phyloP scores from a whole-genome alignment of 2,113 vertebrate genomes.

The Oryzias javanicus region DNA sequence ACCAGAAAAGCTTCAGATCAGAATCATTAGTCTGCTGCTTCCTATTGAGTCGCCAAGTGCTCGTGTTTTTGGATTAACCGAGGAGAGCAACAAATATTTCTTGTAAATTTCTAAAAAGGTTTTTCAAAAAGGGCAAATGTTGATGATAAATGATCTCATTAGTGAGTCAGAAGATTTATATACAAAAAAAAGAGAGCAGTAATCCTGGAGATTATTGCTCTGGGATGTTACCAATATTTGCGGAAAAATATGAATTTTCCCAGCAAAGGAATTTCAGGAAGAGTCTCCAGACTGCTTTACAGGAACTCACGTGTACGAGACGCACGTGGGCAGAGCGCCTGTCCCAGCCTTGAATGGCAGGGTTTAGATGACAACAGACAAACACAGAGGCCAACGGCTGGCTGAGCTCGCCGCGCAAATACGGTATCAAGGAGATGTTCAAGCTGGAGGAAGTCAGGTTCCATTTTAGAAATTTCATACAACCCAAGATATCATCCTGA shows the following conservation, averaged over 20 bases:
- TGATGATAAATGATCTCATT: too few relatives aligned
- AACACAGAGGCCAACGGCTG: not conserved
- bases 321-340: not conserved
- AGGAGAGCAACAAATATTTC: not conserved
- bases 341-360: not conserved
- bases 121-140: not conserved
- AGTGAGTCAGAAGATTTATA: too few relatives aligned
- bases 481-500: too few relatives aligned
- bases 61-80: not conserved
- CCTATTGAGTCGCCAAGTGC: not conserved
- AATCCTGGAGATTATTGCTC: too few relatives aligned
- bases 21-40: slow-evolving; percentile 8
- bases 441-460: too few relatives aligned
- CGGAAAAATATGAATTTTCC: not conserved
- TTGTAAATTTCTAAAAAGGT: not conserved
- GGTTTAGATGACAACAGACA: not conserved
- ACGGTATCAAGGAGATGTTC: not conserved
- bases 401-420: not conserved
- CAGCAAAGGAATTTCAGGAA: not conserved
- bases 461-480: too few relatives aligned
- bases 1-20: not conserved
- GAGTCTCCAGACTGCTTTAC: not conserved
- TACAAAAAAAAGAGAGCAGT: too few relatives aligned
- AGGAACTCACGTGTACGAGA: not conserved
- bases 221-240: not conserved